Evolutionary conservation across 2,113 vertebrate genomes (phyloP).

Genomic region (Pterocles gutturalis): DNA sequence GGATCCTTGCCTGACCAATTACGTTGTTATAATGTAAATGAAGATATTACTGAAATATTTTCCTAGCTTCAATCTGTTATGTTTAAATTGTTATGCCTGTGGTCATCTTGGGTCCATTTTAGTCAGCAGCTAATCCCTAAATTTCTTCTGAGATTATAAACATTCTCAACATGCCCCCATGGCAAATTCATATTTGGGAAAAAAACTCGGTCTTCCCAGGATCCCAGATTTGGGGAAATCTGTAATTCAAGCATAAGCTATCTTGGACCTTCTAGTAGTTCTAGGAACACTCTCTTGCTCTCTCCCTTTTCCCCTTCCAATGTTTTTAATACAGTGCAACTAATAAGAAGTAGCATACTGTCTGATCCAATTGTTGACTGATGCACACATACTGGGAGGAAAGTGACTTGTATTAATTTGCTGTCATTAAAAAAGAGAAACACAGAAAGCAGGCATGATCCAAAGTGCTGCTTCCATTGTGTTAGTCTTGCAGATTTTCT

Average conservation of each 20-base stretch:
- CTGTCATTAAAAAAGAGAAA: slow-evolving; percentile 42
- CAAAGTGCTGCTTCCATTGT: not conserved
- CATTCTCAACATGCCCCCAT: not conserved
- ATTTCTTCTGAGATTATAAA: not conserved
- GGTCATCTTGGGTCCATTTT: not conserved
- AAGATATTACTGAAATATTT: not conserved
- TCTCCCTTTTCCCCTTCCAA: not conserved
- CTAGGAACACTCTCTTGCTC: not conserved
- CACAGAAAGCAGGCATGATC: not conserved
- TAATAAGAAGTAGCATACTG: slow-evolving; percentile 43
- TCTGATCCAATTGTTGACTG: slow-evolving; percentile 44
- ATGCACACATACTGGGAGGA: slow-evolving; percentile 2
- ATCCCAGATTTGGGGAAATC: not conserved
- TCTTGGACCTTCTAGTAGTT: not conserved
- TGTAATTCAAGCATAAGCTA: not conserved
- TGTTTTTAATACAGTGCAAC: slow-evolving; percentile 37
- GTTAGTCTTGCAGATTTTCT: not conserved
- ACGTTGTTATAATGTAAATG: not conserved
- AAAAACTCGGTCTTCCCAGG: not conserved
- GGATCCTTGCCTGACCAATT: not conserved
- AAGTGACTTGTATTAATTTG: slow-evolving; percentile 48
- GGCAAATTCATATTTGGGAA: not conserved
- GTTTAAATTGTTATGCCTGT: not conserved
- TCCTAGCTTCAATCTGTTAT: not conserved
- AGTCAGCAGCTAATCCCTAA: not conserved